Base-by-base conservation (phyloP, 64 coral and sea anemone genomes). In the Stichodactyla helianthus region DNA sequence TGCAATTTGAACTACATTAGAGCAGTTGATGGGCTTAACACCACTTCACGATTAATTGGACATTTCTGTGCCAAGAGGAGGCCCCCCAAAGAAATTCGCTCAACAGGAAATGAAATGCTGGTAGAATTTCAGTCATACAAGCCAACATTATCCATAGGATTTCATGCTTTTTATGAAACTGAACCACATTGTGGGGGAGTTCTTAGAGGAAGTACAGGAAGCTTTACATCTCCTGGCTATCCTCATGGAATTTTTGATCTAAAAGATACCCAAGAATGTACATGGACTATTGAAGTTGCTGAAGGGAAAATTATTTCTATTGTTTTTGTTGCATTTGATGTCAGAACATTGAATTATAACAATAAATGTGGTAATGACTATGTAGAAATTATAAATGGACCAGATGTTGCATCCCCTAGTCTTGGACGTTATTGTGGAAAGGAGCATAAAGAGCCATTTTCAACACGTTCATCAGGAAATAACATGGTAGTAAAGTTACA, bases 201-300 rank as follows among this genome's bases (percentile, higher is more conserved):
- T 59, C n/a, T 97, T 19, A 44, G 63, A 74, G 86, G 91, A 27
- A 89, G 85, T 22, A 89, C 77, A 20, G 94, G 88, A 57, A 84
- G 94, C 19, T 97, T 97, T 55, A 87, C 91, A 10, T 97, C 94
- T 9, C 94, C 94, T 35, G 91, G 91, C 7, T 95, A 92, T 62
- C 89, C 86, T 22, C 55, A 82, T 53, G 50, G 71, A 15, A 53
- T 74, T 57, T 19, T 10, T 44, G 13, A 74, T n/a, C 53, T 60
- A 18, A 50, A 71, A 27, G 51, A 56, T 64, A 51, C 79, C 16
- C 35, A 88, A 62, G 79, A 93, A 44, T 97, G 94, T 63, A 87
- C 51, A n/a, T 97, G 94, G 94, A 79, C 86, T 12, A 93, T 97
- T 79, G 86, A 86, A 70, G 94, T 89, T 79, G 28, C 84, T 23